Percentiles rank a stretch among this genome's conserved stretches.
Conservation (phyloP, 2,888 invertebrate species). For the Miltochrista miniata region DNA sequence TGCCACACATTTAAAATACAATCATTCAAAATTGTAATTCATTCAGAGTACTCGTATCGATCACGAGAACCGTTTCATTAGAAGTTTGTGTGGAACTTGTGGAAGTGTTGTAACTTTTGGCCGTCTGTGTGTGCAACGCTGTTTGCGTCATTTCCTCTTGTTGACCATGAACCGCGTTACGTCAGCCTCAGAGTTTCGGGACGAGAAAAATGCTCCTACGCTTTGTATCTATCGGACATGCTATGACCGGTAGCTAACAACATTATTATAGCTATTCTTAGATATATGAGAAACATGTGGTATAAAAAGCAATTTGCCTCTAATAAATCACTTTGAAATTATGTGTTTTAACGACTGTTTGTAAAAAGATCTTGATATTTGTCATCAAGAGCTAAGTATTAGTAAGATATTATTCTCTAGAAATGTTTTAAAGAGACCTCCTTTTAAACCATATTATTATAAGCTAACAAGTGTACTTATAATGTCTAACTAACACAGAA, state of each 20-base stretch:
- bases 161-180: constrained; percentile 80
- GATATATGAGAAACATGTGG: constrained; percentile 10
- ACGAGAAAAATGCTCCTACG: constrained; percentile 70
- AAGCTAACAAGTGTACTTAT: too few relatives aligned
- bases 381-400: too few relatives aligned
- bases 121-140: constrained; percentile 50
- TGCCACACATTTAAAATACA: constrained; percentile 16
- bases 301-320: constrained; percentile 6
- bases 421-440: too few relatives aligned
- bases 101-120: constrained; percentile 58
- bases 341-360: too few relatives aligned
- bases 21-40: not conserved
- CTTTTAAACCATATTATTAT: too few relatives aligned
- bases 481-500: too few relatives aligned
- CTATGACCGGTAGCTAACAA: constrained; percentile 33
- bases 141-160: constrained; percentile 81
- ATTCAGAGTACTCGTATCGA: constrained; percentile 10
- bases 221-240: constrained; percentile 52
- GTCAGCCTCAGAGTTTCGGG: constrained; percentile 64
- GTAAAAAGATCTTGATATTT: too few relatives aligned
- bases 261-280: constrained; percentile 25
- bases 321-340: not conserved
- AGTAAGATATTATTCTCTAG: too few relatives aligned
- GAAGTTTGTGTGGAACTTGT: constrained; percentile 43
- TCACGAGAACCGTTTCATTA: constrained; percentile 63